Evolutionary conservation across 2,797 vertebrate genomes (phyloP), one percentile per base, ranked within the genome.

Genomic region (Synaphobranchus kaupii): DNA sequence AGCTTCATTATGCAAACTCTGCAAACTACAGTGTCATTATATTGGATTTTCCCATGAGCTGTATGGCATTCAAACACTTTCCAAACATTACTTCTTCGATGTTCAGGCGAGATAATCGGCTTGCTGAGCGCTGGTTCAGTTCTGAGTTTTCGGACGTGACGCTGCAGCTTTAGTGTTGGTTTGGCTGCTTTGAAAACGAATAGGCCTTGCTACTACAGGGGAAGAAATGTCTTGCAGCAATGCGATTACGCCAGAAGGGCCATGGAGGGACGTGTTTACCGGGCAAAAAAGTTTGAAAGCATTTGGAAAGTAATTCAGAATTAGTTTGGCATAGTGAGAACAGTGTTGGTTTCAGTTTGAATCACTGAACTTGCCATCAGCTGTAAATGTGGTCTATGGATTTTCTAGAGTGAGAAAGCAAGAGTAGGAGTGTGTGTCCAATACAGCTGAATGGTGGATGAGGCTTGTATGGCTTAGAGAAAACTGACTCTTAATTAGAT

Each of bases 381-480:
- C 20, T 50, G 0, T 56, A 48, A 52, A 15, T 85, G 47, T 25
- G 56, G 28, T 87, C 47, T 83, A 12, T 48, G 80, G 85, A 82
- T 47, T 63, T 83, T 52, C 85, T 60, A 80, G 88, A 66, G 58
- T 89, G 84, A 60, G 89, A 85, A 84, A 17, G 47, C 78, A 47
- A 60, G 17, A 89, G 85, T 84, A 63, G n/a, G 52, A 44, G 68
- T 20, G 48, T 56, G 54, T 58, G 86, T 90, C 87, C 90, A 89
- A 90, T 86, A 28, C 39, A 88, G 84, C 54, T 84, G 22, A 68
- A 81, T 83, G 52, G 44, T 63, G 4, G 31, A 39, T 39, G 20
- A 48, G 47, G 76, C 4, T 48, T 48, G 22, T 9, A 8, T 80
- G 15, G 20, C 47, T 22, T 81, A 10, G 44, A 81, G 78, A n/a